Conservation (phyloP, 2,113 vertebrate species). For the Grantiella picta region DNA sequence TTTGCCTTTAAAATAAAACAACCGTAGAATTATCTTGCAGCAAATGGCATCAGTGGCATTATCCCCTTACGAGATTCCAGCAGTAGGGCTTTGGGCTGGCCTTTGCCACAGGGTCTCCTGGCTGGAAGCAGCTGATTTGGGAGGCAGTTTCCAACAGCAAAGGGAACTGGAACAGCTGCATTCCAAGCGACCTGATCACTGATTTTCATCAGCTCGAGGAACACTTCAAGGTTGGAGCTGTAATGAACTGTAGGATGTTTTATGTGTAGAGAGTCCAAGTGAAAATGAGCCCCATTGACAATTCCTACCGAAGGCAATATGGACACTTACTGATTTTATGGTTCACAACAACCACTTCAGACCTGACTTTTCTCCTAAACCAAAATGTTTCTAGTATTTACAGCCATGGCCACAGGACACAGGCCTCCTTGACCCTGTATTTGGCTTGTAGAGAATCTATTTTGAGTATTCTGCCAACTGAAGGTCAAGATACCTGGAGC, state of each 20-base stretch:
- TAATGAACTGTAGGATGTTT: neutral
- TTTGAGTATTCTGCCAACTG: neutral
- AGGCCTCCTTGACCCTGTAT: neutral
- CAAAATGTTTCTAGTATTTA: neutral
- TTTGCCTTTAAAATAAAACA: constrained; percentile 19
- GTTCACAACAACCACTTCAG: neutral
- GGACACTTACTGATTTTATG: neutral
- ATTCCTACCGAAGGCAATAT: neutral
- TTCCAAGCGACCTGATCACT: neutral
- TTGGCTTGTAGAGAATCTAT: neutral
- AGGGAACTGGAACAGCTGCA: neutral
- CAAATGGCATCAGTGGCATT: neutral
- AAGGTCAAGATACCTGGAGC: neutral
- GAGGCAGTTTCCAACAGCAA: neutral
- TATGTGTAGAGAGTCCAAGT: neutral
- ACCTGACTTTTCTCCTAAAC: neutral
- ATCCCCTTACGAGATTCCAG: neutral
- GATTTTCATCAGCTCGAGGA: neutral
- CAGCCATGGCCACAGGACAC: neutral
- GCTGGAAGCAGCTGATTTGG: neutral
- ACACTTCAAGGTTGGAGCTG: neutral
- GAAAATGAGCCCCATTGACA: neutral
- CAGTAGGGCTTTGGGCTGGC: neutral
- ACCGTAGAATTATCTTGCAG: neutral
- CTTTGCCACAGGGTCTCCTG: neutral